Base-by-base conservation (phyloP, 1,140 invertebrate genomes). In the Steinernema feltiae region DNA sequence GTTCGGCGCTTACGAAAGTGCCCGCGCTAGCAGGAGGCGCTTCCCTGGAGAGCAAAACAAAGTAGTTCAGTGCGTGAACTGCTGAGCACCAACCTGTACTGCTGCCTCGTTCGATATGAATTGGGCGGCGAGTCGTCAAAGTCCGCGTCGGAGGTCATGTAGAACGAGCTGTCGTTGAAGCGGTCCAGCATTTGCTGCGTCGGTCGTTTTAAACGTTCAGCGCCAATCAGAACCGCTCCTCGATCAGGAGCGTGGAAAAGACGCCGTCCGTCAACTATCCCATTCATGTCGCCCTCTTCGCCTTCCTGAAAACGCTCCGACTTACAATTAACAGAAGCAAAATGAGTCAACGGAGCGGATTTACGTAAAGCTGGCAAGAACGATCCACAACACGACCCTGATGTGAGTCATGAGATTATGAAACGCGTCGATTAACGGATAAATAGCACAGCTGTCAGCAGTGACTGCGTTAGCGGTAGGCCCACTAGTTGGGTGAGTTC, bases 111-210 rank as follows among this genome's bases (percentile, higher is more conserved):
- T n/a, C 53, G 53, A 21, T 63, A 63, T 3, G 53, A 63, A 27
- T 27, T 63, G 24, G 53, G 53, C 15, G 53, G 53, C 3, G 53
- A 63, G 3, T 63, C 53, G 53, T 63, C 53, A 21, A 63, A 63
- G 53, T 63, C 53, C 12, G 53, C 53, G 53, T 12, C 12, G 3
- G 53, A 15, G 3, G 53, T 63, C 53, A 63, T 27, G 53, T 63
- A 63, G 53, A 63, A 63, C 12, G 53, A 63, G 24, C 53, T 63
- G 53, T 63, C 53, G 53, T 63, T 63, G 53, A 63, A 63, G 53
- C 53, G 53, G 7, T 63, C 53, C 12, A 63, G 53, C 15, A 63
- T 15, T 21, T 15, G 53, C 15, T 7, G 53, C 15, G 15, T 63
- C 12, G 53, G 15, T 21, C 53, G 15, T 21, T 63, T 63, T 7